Base-by-base conservation (phyloP, 1,140 invertebrate genomes). In the Metaphire vulgaris region DNA sequence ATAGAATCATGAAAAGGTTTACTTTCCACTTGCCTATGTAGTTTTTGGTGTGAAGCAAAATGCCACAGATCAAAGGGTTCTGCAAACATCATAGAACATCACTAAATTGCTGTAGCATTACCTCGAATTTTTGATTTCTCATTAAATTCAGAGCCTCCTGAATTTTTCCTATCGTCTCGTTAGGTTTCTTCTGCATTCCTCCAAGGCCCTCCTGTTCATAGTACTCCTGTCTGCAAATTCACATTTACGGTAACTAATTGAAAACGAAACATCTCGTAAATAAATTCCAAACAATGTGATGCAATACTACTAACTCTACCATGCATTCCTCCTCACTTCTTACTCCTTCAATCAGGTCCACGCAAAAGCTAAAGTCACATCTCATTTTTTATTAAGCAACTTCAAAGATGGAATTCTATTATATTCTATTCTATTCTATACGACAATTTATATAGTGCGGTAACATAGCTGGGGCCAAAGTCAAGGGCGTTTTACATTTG, bases 141-240 rank as follows among this genome's bases (percentile, higher is more conserved):
- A 99, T 98, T 82, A 98, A 98, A 79, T 97, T 93, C 0, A 99
- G 85, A 0, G 95, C 94, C 86, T 97, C 95, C 69, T 92, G 91
- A 26, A 99, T 98, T 85, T 98, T 98, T 68, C 80, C 82, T 21
- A 84, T 78, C 77, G 84, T 84, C 32, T 89, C 90, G 29, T 90
- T 90, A 67, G 83, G 81, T 78, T 85, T 85, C 28, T 78, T 69
- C 1, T 82, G 72, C 33, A 33, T 41, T 26, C 32, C 32, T 2
- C 33, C 33, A 33, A 56, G 41, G 28, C 56, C 2, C 31, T 33
- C 34, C n/a, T 33, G 65, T n/a, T 77, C 64, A 33, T 30, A 66
- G 12, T 69, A 66, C 1, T 77, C 68, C 30, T 74, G 72, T 69
- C 73, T 67, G 66, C 15, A 65, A 6, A 65, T 2, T 6, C 41